Base-by-base conservation (phyloP, 30 jellyfish, hydroid and myxozoan species). In the Chrysaora quinquecirrha region DNA sequence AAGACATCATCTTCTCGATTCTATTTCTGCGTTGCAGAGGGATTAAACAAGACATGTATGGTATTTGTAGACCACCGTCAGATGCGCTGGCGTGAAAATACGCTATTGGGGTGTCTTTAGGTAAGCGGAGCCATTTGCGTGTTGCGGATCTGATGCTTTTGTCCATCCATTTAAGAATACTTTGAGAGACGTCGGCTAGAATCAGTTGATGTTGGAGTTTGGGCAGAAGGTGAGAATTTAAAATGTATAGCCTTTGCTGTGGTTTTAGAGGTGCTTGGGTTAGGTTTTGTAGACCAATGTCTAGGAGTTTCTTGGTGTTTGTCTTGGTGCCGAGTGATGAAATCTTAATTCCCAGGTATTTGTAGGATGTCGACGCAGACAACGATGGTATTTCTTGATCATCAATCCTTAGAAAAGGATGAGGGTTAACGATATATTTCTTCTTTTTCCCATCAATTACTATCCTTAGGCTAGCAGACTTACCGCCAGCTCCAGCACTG, bases 21-120 rank as follows among this genome's bases (percentile, higher is more conserved):
- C 0, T 16, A 9, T 16, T 12, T 30, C 11, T 25, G 48, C 0
- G 19, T 12, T 10, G 54, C 22, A 65, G 54, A 10, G 78, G 54
- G 19, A 25, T 23, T 14, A 0, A 6, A 30, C 78, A 23, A 20
- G 49, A 19, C 50, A 0, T n/a, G 6, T 9, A 9, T 9, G 78
- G 78, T 24, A 65, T 10, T 24, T 25, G 52, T 10, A 23, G 78
- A 52, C 77, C 77, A 21, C 77, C 77, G 30, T 64, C 56, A 12
- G 24, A 0, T 9, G 49, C 50, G 16, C 1, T 65, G 0, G 78
- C 78, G 31, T 65, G 78, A 31, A 65, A 65, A 16, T 6, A 16
- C 9, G 58, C 58, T 16, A 9, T 43, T 9, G 58, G 58, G 58
- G 58, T 43, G 58, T 65, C 78, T 19, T 24, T 21, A 9, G 64